These are phyloP conservation scores for Heliangelus exortis DNA, from an alignment of 2,797 vertebrate genomes.

Conservation along the genomic window DNA sequence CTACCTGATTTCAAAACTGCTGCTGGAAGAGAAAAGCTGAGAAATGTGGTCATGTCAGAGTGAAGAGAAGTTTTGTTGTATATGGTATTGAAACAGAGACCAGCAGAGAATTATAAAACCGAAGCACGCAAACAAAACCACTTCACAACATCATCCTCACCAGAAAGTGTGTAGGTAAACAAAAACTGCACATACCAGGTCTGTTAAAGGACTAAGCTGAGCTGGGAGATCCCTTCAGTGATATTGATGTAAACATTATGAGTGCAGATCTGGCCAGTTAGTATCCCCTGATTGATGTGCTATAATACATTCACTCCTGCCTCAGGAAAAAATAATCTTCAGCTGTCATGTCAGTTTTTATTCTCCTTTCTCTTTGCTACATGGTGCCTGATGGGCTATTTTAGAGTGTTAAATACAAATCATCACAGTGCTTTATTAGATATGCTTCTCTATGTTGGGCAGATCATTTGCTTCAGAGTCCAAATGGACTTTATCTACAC, in stretches of 20 bases:
- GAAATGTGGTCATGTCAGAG: not conserved
- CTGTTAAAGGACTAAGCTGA: not conserved
- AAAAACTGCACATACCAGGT: not conserved
- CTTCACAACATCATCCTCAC: not conserved
- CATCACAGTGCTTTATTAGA: not conserved
- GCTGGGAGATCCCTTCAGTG: not conserved
- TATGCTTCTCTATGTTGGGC: not conserved
- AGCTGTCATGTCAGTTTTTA: not conserved
- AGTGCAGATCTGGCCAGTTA: not conserved
- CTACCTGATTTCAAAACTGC: not conserved
- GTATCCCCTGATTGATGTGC: not conserved
- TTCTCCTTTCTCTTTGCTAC: not conserved
- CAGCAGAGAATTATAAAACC: not conserved
- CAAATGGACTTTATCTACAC: not conserved
- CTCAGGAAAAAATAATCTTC: not conserved
- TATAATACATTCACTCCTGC: not conserved
- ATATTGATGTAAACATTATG: not conserved
- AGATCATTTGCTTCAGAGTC: not conserved
- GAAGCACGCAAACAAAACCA: not conserved
- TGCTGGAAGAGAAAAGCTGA: not conserved
- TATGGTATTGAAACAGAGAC: not conserved
- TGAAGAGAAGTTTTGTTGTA: not conserved
- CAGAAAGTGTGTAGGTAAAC: slow-evolving; percentile 3
- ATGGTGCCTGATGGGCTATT: not conserved
- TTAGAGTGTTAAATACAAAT: not conserved